Percentiles rank a stretch among this genome's conserved stretches.
Evolutionary conservation across 2,888 invertebrate genomes (phyloP).

Genomic region (Ceriagrion tenellum): DNA sequence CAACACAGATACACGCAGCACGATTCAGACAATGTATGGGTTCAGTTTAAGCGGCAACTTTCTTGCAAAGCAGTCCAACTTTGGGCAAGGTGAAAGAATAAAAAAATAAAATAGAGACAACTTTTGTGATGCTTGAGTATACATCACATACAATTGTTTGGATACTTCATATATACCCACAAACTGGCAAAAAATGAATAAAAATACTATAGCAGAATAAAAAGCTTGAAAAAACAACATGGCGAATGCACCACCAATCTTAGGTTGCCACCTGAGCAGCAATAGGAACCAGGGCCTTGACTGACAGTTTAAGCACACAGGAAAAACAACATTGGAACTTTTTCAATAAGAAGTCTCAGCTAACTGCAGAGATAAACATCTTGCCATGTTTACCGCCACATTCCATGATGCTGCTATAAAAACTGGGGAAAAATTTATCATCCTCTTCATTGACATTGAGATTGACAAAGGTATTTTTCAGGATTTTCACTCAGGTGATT

Average conservation of each 20-base stretch:
- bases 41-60: neutral
- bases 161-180: neutral
- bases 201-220: neutral
- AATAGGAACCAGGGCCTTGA: neutral
- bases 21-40: neutral
- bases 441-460: no score
- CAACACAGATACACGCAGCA: neutral
- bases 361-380: no score
- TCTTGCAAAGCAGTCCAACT: neutral
- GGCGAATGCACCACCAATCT: neutral
- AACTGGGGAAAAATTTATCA: no score
- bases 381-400: no score
- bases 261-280: neutral
- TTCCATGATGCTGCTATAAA: no score
- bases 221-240: neutral
- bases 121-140: neutral
- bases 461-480: no score
- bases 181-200: neutral
- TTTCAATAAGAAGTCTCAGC: no score
- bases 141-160: neutral
- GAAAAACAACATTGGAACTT: neutral
- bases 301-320: neutral
- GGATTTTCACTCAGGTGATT: no score
- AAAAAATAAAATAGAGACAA: neutral
- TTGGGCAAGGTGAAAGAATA: neutral